Percentiles rank a stretch among this genome's conserved stretches.
Conservation (phyloP, 92 coral and sea anemone species). For the Meandrina meandrites region DNA sequence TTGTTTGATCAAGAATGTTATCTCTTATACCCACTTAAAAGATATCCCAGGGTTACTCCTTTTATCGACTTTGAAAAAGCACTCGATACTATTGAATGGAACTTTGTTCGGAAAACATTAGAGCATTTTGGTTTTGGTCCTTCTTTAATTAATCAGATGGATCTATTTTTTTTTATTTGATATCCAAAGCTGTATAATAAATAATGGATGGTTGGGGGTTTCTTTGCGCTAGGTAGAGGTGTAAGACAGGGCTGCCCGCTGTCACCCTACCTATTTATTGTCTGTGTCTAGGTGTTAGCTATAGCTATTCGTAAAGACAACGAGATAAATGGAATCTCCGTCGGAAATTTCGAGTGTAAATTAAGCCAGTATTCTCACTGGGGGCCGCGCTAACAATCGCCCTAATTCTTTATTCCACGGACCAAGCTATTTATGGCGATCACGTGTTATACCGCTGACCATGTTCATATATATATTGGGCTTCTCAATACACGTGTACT, state of each 20-base stretch:
- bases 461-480: too few relatives aligned
- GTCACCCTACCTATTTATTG: conserved; percentile 39
- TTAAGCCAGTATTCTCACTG: conserved; percentile 36
- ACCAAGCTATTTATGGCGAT: too few relatives aligned
- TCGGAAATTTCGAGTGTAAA: conserved; percentile 27
- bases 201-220: conserved; percentile 3
- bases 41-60: neutral
- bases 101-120: neutral
- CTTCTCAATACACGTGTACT: too few relatives aligned
- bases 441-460: too few relatives aligned
- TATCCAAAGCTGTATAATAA: conserved; percentile 4
- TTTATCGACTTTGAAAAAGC: conserved; percentile 25
- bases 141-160: conserved; percentile 11
- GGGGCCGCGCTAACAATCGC: too few relatives aligned
- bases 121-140: conserved; percentile 27
- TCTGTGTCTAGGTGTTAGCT: conserved; percentile 38
- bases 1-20: conserved; percentile 20
- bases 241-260: conserved; percentile 44
- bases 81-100: conserved; percentile 23
- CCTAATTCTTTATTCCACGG: too few relatives aligned
- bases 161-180: neutral
- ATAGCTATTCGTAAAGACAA: conserved; percentile 17
- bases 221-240: conserved; percentile 29
- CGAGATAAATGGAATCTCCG: conserved; percentile 4
- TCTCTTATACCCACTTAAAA: neutral